Base-by-base conservation (phyloP, 2,888 invertebrate genomes). In the Pammene aurita region DNA sequence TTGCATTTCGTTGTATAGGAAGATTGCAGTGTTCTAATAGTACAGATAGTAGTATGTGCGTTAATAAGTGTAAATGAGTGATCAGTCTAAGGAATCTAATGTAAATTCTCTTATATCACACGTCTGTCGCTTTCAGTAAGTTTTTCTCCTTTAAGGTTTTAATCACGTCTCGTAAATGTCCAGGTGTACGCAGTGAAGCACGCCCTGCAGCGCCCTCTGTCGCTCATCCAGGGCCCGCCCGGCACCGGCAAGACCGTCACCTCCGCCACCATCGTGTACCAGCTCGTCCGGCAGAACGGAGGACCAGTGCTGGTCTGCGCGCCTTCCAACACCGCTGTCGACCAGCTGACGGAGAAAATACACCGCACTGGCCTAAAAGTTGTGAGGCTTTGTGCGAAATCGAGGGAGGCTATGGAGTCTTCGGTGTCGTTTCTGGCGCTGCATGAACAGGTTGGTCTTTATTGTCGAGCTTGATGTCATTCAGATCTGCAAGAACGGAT, bases 211-310 rank as follows among this genome's bases (percentile, higher is more conserved):
- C 94, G 98, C 7, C 99, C 99, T 0, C 92, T 99, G 18, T 98
- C 98, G 35, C 91, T 99, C 42, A 99, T 99, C 82, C 99, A 99
- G 93, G 99, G 98, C 0, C 98, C 98, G 0, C 98, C 99, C 0
- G 98, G 98, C 60, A 99, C 99, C 0, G 99, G 99, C 6, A 99
- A 99, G 91, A 99, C 99, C 0, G 99, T 99, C 0, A 99, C 99
- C 0, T 99, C 99, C 0, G 99, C 99, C 0, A 99, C 99, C 0
- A 98, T 99, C 75, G 99, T 99, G 2, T 99, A 99, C 86, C 99
- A 99, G 84, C 93, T 99, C 68, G 98, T 98, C 0, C 96, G 98
- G 80, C 98, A 98, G 83, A 98, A 96, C 77, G 97, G 97, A 5
- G 97, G 97, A 0, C 97, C 98, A 0, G 98, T 99, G 0, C 93